A percentile compares a stretch with the other conserved stretches of the same genome.
These are phyloP conservation scores for Psylliodes chrysocephalus DNA, from an alignment of 2,888 invertebrate genomes.

Conservation along the genomic window DNA sequence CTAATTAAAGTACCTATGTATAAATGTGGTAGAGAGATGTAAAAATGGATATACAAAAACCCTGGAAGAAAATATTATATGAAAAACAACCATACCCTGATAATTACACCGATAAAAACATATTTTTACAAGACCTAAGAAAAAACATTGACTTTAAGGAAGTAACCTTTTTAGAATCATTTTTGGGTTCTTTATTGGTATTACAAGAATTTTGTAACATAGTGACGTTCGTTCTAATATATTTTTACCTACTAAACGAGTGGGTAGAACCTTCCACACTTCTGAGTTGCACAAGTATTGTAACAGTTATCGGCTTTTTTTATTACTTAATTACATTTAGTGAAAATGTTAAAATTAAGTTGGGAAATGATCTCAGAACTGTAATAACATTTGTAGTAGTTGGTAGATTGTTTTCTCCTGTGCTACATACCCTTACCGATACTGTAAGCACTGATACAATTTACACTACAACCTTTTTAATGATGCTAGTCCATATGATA, in stretches of 20 bases:
- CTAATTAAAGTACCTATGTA: too few species aligned
- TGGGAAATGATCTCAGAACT: constrained; percentile 77
- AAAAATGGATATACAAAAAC: constrained; percentile 60
- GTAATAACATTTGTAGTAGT: constrained; percentile 84
- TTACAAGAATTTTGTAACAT: constrained; percentile 84
- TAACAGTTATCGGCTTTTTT: constrained; percentile 73
- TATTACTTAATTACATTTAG: constrained; percentile 64
- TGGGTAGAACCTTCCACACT: constrained; percentile 73
- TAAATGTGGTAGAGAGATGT: too few species aligned
- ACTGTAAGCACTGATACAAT: constrained; percentile 98
- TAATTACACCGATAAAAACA: constrained; percentile 86
- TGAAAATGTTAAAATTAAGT: constrained; percentile 46
- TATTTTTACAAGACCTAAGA: constrained; percentile 85
- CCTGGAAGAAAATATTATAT: constrained; percentile 91
- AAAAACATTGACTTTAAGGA: constrained; percentile 85
- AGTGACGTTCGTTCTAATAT: constrained; percentile 77
- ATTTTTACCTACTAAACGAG: constrained; percentile 77
- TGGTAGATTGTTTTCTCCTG: constrained; percentile 90
- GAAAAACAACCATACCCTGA: constrained; percentile 88
- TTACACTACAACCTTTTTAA: constrained; percentile 89
- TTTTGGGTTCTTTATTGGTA: constrained; percentile 80
- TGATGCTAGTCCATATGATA: constrained; percentile 87
- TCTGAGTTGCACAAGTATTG: constrained; percentile 68
- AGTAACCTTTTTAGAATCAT: constrained; percentile 75
- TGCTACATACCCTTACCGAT: constrained; percentile 93